Evolutionary conservation across 2,888 invertebrate genomes (phyloP).

Genomic region (Onchidella celtica): DNA sequence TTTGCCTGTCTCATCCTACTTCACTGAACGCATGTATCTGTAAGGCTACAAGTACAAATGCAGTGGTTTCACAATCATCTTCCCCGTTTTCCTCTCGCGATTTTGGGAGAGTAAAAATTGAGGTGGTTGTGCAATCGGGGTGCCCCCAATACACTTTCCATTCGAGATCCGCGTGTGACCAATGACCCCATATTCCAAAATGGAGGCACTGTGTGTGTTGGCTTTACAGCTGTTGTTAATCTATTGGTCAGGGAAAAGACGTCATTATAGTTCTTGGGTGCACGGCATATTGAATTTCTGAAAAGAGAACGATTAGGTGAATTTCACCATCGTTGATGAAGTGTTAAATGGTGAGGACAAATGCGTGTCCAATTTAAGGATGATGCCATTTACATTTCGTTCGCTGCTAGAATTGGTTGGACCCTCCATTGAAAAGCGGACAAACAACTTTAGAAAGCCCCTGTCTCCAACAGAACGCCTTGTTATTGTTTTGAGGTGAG

Average conservation of each 20-base stretch:
- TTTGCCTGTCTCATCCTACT: too few species aligned
- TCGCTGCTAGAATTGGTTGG: background rate
- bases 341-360: too few species aligned
- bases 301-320: background rate
- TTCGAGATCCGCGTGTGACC: background rate
- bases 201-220: background rate
- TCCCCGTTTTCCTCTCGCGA: background rate
- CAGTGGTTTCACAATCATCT: background rate
- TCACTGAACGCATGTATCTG: too few species aligned
- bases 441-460: background rate
- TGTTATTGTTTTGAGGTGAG: too few species aligned
- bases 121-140: background rate
- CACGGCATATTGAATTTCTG: background rate
- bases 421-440: background rate
- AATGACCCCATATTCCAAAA: background rate
- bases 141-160: background rate
- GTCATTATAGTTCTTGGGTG: background rate
- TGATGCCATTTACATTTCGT: background rate
- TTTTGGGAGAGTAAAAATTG: background rate
- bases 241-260: background rate
- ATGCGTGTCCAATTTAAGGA: background rate
- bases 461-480: background rate
- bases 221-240: background rate
- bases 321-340: too few species aligned
- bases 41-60: too few species aligned